Conservation (phyloP, 2,888 invertebrate genomes). For the Polydrusus tereticollis region DNA sequence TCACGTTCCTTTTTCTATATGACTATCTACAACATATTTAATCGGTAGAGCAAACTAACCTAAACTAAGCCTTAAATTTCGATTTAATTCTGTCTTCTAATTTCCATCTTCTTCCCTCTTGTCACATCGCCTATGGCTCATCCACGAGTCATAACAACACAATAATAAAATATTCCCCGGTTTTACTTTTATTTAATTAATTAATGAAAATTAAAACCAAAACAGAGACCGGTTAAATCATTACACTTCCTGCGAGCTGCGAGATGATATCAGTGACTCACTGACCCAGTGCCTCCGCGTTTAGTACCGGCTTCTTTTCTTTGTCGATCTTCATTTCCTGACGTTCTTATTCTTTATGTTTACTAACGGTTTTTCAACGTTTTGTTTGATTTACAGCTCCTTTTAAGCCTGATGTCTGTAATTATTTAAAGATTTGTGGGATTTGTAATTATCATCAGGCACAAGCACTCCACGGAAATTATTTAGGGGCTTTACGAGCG, state of each 20-base stretch:
- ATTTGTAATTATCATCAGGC: too few relatives aligned
- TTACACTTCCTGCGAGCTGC: slow-evolving; percentile 11
- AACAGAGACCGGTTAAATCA: slow-evolving; percentile 21
- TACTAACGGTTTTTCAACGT: slow-evolving; percentile 25
- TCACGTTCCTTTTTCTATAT: too few relatives aligned
- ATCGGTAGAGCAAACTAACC: too few relatives aligned
- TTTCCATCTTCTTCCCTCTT: too few relatives aligned
- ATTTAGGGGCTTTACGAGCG: too few relatives aligned
- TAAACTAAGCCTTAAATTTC: too few relatives aligned
- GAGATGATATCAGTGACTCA: slow-evolving; percentile 35
- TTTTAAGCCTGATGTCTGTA: neutral
- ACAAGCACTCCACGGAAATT: too few relatives aligned
- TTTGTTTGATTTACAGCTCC: slow-evolving; percentile 3
- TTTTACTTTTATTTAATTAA: slow-evolving; percentile 11
- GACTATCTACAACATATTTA: too few relatives aligned
- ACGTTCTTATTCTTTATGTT: slow-evolving; percentile 18
- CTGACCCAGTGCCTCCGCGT: slow-evolving; percentile 37
- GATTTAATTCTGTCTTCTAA: too few relatives aligned
- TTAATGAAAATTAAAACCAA: slow-evolving; percentile 4
- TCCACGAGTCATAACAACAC: too few relatives aligned
- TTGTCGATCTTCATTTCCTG: slow-evolving; percentile 32
- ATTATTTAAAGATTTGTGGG: slow-evolving; percentile 1
- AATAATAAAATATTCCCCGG: too few relatives aligned
- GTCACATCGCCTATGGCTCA: too few relatives aligned
- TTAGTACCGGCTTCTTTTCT: slow-evolving; percentile 36